Percentiles rank a stretch among this genome's conserved stretches.
Evolutionary conservation across 2,113 vertebrate genomes (phyloP).

Genomic region (Drymodes brunneopygia): DNA sequence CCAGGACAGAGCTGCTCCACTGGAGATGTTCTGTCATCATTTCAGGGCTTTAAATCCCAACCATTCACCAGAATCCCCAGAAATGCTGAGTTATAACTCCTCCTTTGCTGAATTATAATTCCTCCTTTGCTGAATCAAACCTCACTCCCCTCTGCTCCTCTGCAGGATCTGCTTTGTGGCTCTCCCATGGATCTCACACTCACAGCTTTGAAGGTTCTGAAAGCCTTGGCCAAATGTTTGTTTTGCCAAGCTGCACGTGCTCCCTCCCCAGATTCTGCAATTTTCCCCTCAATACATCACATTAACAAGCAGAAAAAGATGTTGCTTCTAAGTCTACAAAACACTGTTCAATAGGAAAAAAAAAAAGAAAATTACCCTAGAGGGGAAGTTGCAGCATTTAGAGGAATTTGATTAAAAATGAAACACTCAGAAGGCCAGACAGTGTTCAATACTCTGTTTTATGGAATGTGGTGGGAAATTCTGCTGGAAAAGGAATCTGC

Average conservation of each 20-base stretch:
- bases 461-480: neutral
- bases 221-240: neutral
- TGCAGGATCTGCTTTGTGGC: neutral
- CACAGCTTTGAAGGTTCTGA: neutral
- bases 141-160: neutral
- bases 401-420: slow-evolving; percentile 54
- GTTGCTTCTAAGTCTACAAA: neutral
- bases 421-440: slow-evolving; percentile 14
- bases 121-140: neutral
- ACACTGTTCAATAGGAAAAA: neutral
- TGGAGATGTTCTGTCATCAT: neutral
- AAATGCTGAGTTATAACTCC: neutral
- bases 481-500: neutral
- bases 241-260: neutral
- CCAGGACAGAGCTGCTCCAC: neutral
- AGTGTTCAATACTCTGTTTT: slow-evolving; percentile 19
- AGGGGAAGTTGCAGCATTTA: slow-evolving; percentile 10
- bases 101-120: neutral
- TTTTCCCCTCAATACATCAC: slow-evolving; percentile 26
- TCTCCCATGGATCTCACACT: neutral
- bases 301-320: slow-evolving; percentile 9
- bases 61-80: neutral
- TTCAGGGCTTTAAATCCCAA: neutral
- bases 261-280: neutral
- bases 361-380: neutral